Evolutionary conservation across 1,140 invertebrate genomes (phyloP), one percentile per base, ranked within the genome.

Genomic region (Drosophila asahinai): DNA sequence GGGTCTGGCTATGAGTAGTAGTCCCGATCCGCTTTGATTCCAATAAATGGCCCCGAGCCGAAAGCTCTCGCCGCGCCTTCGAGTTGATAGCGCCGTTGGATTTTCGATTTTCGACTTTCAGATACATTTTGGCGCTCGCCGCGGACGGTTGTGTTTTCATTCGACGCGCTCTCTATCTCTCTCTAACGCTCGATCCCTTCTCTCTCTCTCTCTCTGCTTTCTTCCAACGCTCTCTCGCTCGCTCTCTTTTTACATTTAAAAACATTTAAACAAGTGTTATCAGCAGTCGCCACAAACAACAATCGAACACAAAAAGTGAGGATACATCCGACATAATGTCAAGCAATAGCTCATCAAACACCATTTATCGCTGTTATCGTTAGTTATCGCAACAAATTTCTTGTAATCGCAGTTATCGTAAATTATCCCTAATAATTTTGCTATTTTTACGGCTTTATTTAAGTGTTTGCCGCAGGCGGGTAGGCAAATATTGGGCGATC

Each of bases 21-120:
- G 61, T n/a, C 51, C 63, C 68, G 22, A 57, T 49, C 55, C 52
- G 68, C 51, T 71, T 80, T 71, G 71, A 76, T 80, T 80, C 71
- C 75, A 54, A 86, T 68, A 74, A 64, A 66, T 60, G 36, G 55
- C 19, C 52, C 48, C 73, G 38, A 49, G 43, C 62, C 42, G 58
- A 83, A 83, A 87, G 83, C 80, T 83, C 71, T 66, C 65, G 47
- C 58, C 84, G 78, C 86, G 86, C 86, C 84, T 84, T 90, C 86
- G 57, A 52, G 65, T 72, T 83, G 77, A 84, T 80, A 72, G 77
- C 59, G 62, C 52, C 54, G 51, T 38, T 67, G 54, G 58, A 48
- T 80, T 55, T 75, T 51, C 63, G 38, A 54, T 63, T 66, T 66
- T 63, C 54, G 60, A 68, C 81, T 70, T 90, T 90, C 86, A 90